phyloP scores from a whole-genome alignment of 2,888 invertebrate genomes.

The Gymnocheta viridis region DNA sequence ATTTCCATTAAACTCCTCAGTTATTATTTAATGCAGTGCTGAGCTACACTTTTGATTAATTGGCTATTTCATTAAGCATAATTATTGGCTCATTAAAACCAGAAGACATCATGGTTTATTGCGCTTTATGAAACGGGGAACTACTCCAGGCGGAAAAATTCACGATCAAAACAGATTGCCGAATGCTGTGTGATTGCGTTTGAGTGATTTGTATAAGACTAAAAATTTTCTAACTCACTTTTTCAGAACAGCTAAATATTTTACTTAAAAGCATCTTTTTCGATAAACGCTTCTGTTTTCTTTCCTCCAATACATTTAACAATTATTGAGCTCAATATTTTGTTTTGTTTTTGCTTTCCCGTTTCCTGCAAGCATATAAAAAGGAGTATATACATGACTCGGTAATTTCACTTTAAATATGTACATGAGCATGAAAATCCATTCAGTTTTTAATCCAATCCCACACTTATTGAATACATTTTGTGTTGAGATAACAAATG shows the following conservation, averaged over 20 bases:
- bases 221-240: no score
- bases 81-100: no score
- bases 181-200: no score
- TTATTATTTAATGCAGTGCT: no score
- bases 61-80: no score
- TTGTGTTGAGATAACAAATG: conserved; percentile 41
- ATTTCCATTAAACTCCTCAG: no score
- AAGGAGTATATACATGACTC: not conserved
- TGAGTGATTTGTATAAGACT: no score
- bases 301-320: not conserved
- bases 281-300: not conserved
- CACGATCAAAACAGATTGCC: no score
- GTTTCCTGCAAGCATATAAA: not conserved
- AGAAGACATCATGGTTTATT: no score
- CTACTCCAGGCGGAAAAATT: no score
- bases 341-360: not conserved
- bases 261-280: not conserved
- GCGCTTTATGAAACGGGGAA: no score
- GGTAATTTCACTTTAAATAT: conserved; percentile 19
- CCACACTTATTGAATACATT: conserved; percentile 35
- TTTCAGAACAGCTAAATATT: not conserved
- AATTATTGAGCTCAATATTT: not conserved
- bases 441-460: conserved; percentile 31
- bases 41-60: no score
- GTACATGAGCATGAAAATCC: conserved; percentile 11